Evolutionary conservation across 1,140 invertebrate species (phyloP), one percentile per base, ranked within the genome.

Genomic region (Palaemon carinicauda): DNA sequence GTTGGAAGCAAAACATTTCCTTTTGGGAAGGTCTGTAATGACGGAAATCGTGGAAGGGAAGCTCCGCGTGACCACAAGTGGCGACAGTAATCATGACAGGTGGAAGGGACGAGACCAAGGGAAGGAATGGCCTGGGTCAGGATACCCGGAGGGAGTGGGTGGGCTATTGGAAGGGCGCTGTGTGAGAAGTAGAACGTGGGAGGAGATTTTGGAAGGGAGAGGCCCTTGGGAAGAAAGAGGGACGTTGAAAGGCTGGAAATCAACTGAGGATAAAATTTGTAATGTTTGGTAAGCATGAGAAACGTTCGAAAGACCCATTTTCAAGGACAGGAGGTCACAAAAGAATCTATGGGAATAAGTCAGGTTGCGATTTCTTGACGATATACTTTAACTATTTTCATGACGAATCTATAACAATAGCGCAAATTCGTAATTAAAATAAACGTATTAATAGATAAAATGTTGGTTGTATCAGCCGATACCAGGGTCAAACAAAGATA

Each of bases 11-110:
- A 75, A 75, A 83, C 81, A 83, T 77, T 83, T 83, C 81, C 81
- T 52, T 83, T 56, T 15, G 74, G 71, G 73, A 50, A 12, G 41
- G 52, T 73, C 71, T 51, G 71, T 83, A 75, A 83, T 77, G 31
- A 52, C 81, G 81, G 81, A 83, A 83, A 83, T 83, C 75, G 81
- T 73, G 54, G 31, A 56, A 74, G 71, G 81, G 81, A 75, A 74
- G 71, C 27, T 71, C 33, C 73, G 71, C 54, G 71, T 56, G 73
- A 75, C 73, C 81, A 50, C 80, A 71, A 82, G 65, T 29, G 41
- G 29, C 65, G 60, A 52, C 80, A 14, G 65, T 50, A 71, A 73
- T 51, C 65, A 82, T 81, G 79, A 60, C 54, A 81, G 54, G 54
- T 81, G 80, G 71, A 65, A 52, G 80, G 80, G 53, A 31, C 17